Evolutionary conservation across 1,140 invertebrate genomes (phyloP).

Genomic region (Drosophila auraria): DNA sequence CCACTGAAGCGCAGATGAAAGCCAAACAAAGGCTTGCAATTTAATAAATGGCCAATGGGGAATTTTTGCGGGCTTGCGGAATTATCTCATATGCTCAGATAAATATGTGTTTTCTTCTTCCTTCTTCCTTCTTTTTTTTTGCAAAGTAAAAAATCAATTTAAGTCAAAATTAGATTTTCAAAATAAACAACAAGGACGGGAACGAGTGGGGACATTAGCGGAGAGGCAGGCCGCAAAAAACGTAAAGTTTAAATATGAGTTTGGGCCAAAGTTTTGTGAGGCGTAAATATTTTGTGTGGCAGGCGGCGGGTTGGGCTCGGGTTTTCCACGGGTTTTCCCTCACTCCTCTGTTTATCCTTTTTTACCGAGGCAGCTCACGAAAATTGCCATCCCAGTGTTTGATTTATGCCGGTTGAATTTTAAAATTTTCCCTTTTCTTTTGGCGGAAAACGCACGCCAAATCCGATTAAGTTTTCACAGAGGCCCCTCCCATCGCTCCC

Average conservation of each 20-base stretch:
- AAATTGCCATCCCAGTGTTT: slow-evolving; percentile 73
- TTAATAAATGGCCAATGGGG: slow-evolving; percentile 38
- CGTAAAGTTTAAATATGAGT: slow-evolving; percentile 79
- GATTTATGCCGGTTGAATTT: slow-evolving; percentile 83
- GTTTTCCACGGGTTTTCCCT: slow-evolving; percentile 1
- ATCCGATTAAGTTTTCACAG: slow-evolving; percentile 80
- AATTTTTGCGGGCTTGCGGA: slow-evolving; percentile 1
- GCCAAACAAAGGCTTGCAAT: slow-evolving; percentile 43
- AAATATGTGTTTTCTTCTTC: neutral
- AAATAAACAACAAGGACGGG: slow-evolving; percentile 56
- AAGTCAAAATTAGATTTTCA: slow-evolving; percentile 80
- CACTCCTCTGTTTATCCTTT: slow-evolving; percentile 68
- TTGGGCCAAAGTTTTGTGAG: slow-evolving; percentile 75
- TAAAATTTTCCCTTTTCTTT: slow-evolving; percentile 65
- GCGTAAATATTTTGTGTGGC: slow-evolving; percentile 81
- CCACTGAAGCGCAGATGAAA: slow-evolving; percentile 50
- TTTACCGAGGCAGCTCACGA: slow-evolving; percentile 67
- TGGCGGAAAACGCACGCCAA: slow-evolving; percentile 63
- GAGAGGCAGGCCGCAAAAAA: slow-evolving; percentile 20
- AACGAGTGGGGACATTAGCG: slow-evolving; percentile 40
- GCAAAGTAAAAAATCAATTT: slow-evolving; percentile 72
- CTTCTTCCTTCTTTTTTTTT: neutral
- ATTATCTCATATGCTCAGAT: slow-evolving; percentile 17
- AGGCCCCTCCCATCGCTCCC: slow-evolving; percentile 2
- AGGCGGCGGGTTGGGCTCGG: slow-evolving; percentile 34